Evolutionary conservation across 2,888 invertebrate genomes (phyloP).

Genomic region (Pasiphila rectangulata): DNA sequence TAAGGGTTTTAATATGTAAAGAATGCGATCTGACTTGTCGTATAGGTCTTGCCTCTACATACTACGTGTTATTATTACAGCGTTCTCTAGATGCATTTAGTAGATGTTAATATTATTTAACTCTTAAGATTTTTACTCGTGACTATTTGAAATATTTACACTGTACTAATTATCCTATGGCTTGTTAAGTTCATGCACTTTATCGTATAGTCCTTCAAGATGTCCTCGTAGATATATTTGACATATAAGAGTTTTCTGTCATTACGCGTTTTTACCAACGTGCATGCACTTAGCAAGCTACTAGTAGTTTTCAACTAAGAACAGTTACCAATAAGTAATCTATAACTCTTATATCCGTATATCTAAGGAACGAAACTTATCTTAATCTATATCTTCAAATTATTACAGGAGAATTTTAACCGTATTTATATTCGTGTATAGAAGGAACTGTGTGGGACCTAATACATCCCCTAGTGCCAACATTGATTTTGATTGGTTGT

Average conservation of each 20-base stretch:
- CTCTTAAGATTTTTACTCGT: conserved; percentile 32
- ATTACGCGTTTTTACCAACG: not conserved
- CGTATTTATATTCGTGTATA: conserved; percentile 11
- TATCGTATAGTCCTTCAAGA: not conserved
- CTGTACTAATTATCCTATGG: conserved; percentile 11
- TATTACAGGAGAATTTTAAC: conserved; percentile 9
- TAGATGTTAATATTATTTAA: conserved; percentile 44
- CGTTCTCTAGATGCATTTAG: conserved; percentile 44
- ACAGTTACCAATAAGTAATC: conserved; percentile 20
- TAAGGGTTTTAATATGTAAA: not conserved
- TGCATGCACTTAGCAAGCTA: conserved; percentile 13
- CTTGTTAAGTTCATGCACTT: conserved; percentile 18
- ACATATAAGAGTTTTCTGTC: not conserved
- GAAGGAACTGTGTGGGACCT: conserved; percentile 11
- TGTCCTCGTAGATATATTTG: not conserved
- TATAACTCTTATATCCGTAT: conserved; percentile 12
- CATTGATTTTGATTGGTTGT: not conserved
- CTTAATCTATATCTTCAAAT: conserved; percentile 10
- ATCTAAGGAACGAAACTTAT: conserved; percentile 8
- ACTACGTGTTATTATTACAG: conserved; percentile 33
- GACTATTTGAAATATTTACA: conserved; percentile 22
- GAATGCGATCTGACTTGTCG: conserved; percentile 38
- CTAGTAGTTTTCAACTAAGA: conserved; percentile 5
- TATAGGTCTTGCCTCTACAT: conserved; percentile 50
- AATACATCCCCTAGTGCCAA: conserved; percentile 8